Evolutionary conservation across 2,113 vertebrate genomes (phyloP).

Genomic region (Chelonoidis abingdonii): DNA sequence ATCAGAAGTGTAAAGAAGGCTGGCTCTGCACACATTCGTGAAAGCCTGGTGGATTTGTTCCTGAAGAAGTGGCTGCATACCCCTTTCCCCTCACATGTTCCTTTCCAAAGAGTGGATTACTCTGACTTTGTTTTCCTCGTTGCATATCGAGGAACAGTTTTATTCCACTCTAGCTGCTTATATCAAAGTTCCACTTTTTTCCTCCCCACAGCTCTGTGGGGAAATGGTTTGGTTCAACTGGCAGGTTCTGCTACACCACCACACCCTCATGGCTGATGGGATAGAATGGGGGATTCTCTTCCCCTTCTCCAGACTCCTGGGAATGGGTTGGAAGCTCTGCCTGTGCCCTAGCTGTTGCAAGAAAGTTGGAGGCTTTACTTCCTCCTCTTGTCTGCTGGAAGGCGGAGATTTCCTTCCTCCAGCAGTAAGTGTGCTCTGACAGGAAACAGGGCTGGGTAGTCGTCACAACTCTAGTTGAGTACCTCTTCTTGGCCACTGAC

Average conservation of each 20-base stretch:
- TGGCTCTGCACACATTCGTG: neutral
- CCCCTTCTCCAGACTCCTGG: neutral
- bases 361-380: neutral
- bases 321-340: neutral
- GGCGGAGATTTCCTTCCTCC: neutral
- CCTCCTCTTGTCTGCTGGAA: neutral
- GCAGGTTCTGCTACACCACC: neutral
- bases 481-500: neutral
- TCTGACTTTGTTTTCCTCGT: constrained; percentile 1
- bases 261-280: rapidly evolving
- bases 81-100: neutral
- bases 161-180: neutral
- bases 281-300: neutral
- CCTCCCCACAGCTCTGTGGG: neutral
- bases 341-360: neutral
- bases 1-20: neutral
- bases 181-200: neutral
- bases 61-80: neutral
- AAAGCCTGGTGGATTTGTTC: neutral
- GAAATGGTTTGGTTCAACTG: neutral
- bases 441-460: neutral
- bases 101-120: neutral
- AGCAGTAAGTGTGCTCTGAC: neutral
- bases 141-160: neutral
- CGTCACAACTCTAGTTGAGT: neutral